Conservation (phyloP, 2,113 vertebrate species). For the Lepisosteus osseus region DNA sequence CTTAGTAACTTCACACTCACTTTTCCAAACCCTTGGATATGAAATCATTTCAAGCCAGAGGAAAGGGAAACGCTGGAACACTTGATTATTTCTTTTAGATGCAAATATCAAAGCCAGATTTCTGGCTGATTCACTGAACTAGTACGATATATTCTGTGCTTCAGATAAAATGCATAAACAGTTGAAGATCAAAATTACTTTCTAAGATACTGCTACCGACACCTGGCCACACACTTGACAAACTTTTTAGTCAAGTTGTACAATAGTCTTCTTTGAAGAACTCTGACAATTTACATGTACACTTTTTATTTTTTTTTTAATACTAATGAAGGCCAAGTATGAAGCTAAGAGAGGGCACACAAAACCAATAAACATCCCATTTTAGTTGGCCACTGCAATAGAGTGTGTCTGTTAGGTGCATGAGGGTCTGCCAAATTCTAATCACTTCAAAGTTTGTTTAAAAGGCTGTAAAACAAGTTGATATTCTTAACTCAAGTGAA, state of each 20-base stretch:
- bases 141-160: background rate
- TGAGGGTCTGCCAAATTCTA: background rate
- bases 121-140: background rate
- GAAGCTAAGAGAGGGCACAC: constrained; percentile 4
- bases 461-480: background rate
- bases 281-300: background rate
- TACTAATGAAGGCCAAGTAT: background rate
- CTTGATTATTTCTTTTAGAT: background rate
- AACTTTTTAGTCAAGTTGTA: background rate
- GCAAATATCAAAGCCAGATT: background rate
- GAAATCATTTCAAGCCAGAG: background rate
- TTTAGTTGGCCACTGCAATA: background rate
- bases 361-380: constrained; percentile 5
- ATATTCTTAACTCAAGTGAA: constrained; percentile 7
- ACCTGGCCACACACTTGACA: background rate
- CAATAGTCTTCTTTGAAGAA: constrained; percentile 1
- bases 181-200: background rate
- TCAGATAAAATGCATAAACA: background rate
- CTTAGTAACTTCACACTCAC: background rate
- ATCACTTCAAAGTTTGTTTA: constrained; percentile 4
- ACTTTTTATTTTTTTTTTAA: background rate
- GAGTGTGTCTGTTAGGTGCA: background rate
- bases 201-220: background rate
- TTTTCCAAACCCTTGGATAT: background rate
- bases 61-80: background rate